Percentiles rank a stretch among this genome's conserved stretches.
phyloP scores from a whole-genome alignment of 92 coral and sea anemone genomes.

The Heteractis magnifica region DNA sequence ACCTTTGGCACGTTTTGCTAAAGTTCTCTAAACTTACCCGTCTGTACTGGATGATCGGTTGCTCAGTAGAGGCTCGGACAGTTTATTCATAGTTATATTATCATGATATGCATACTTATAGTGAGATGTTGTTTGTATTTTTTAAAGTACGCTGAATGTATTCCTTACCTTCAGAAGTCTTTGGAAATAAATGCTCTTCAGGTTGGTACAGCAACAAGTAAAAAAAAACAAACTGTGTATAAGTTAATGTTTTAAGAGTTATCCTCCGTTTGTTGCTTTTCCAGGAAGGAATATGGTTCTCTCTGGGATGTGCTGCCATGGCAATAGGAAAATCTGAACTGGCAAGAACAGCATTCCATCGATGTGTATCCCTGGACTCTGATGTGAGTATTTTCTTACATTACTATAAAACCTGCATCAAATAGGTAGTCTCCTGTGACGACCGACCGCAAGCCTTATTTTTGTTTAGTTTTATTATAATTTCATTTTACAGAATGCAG shows the following conservation, averaged over 20 bases:
- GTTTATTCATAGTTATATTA: not conserved
- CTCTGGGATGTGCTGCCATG: slow-evolving; percentile 97
- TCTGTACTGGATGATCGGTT: too few relatives aligned
- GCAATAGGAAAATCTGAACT: slow-evolving; percentile 62
- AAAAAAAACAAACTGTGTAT: too few relatives aligned
- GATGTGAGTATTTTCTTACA: slow-evolving; percentile 47
- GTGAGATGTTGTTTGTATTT: not conserved
- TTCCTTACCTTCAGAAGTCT: slow-evolving; percentile 85
- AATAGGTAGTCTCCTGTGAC: too few relatives aligned
- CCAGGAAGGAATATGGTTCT: slow-evolving; percentile 95
- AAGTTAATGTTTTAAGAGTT: not conserved
- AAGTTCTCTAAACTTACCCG: too few relatives aligned
- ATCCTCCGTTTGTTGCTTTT: not conserved
- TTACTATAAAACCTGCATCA: too few relatives aligned
- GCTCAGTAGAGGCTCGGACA: too few relatives aligned
- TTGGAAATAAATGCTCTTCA: slow-evolving; percentile 84
- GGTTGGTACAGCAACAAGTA: slow-evolving; percentile 40
- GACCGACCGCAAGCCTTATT: not conserved
- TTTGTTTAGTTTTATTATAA: not conserved
- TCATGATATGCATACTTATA: not conserved
- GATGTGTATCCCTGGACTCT: slow-evolving; percentile 81
- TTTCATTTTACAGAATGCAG: slow-evolving; percentile 61
- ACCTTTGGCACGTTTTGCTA: too few relatives aligned
- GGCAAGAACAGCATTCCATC: slow-evolving; percentile 83
- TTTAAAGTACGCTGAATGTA: slow-evolving; percentile 69